phyloP scores from a whole-genome alignment of 2,113 vertebrate species.

The Eudyptes chrysolophus region DNA sequence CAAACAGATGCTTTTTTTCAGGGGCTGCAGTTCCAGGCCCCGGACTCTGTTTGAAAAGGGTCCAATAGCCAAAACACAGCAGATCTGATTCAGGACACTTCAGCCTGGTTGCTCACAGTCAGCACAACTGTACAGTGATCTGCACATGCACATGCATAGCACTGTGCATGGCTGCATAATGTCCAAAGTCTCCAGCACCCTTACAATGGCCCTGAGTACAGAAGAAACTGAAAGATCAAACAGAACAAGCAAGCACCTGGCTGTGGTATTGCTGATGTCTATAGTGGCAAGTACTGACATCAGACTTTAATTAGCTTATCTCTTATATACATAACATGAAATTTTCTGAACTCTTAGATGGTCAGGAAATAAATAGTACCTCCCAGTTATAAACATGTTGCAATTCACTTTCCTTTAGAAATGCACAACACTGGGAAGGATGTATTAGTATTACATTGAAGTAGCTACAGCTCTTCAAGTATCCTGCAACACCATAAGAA shows the following conservation, averaged over 20 bases:
- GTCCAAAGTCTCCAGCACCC: neutral
- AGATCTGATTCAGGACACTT: neutral
- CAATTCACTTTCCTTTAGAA: neutral
- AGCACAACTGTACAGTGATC: neutral
- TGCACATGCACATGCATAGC: neutral
- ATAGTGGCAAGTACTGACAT: neutral
- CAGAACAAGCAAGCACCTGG: neutral
- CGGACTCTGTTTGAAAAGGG: neutral
- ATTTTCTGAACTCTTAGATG: neutral
- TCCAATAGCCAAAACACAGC: neutral
- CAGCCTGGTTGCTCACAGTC: neutral
- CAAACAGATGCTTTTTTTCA: rapidly evolving
- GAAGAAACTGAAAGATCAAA: neutral
- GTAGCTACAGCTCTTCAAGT: neutral
- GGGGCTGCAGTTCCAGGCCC: neutral
- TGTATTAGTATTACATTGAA: neutral
- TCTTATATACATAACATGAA: neutral
- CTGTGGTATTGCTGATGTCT: neutral
- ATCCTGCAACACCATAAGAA: neutral
- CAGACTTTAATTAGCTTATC: neutral
- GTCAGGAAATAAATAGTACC: neutral
- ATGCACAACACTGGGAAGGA: neutral
- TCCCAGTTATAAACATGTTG: neutral
- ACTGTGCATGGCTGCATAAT: neutral
- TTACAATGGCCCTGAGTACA: neutral